Evolutionary conservation across 1,140 invertebrate genomes (phyloP).

Genomic region (Ericerus pela): DNA sequence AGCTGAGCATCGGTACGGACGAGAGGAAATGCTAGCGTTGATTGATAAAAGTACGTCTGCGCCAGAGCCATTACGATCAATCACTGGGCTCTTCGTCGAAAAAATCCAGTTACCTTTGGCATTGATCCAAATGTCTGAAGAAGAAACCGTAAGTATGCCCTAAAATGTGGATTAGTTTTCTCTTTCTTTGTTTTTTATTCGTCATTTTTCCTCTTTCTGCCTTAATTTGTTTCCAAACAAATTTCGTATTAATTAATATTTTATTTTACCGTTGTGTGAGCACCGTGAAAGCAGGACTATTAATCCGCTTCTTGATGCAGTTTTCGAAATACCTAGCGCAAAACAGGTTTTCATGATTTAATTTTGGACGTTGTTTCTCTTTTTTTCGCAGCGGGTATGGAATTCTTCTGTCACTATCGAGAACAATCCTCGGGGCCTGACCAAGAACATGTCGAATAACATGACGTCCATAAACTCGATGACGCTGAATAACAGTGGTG

Average conservation of each 20-base stretch:
- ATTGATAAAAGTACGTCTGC: constrained; percentile 39
- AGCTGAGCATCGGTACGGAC: constrained; percentile 62
- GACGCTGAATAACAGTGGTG: too few species aligned
- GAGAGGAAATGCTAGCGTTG: constrained; percentile 77
- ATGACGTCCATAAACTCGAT: constrained; percentile 28
- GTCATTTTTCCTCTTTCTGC: too few species aligned
- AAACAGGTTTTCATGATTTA: neutral
- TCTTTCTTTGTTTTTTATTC: neutral
- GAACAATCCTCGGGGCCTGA: constrained; percentile 32
- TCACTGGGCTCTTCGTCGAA: constrained; percentile 52
- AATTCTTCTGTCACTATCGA: constrained; percentile 42
- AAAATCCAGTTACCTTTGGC: constrained; percentile 61
- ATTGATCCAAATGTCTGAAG: constrained; percentile 57
- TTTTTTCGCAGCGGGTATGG: constrained; percentile 38
- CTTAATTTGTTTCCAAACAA: too few species aligned
- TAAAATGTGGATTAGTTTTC: neutral
- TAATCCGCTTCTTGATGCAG: too few species aligned
- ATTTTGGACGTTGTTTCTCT: neutral
- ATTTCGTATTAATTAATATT: too few species aligned
- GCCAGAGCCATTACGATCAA: constrained; percentile 46
- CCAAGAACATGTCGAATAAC: constrained; percentile 23
- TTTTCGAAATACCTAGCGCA: neutral
- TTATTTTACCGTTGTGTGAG: too few species aligned
- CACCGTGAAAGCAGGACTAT: too few species aligned
- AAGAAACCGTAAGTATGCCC: constrained; percentile 48